phyloP scores from a whole-genome alignment of 2,113 vertebrate genomes.

The Saguinus imperator region DNA sequence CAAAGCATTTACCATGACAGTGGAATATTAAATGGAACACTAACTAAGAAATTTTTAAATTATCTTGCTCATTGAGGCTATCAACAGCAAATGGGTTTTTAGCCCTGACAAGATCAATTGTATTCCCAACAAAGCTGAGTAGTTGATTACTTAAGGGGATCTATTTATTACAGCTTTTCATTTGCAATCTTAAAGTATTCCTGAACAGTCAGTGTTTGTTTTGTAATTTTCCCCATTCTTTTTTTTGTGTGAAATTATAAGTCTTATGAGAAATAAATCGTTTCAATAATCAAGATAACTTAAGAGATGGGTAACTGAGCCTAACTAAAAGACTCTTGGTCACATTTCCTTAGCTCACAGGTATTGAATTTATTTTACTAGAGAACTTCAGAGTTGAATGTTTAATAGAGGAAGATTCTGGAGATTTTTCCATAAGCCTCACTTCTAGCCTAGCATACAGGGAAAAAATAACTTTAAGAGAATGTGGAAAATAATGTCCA shows the following conservation, averaged over 20 bases:
- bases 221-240: neutral
- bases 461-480: neutral
- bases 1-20: slow-evolving; percentile 51
- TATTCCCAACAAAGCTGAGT: neutral
- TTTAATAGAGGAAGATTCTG: neutral
- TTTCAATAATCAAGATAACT: neutral
- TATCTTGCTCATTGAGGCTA: slow-evolving; percentile 23
- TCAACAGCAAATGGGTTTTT: slow-evolving; percentile 6
- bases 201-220: neutral
- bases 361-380: neutral
- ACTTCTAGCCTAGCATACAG: neutral
- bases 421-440: neutral
- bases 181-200: neutral
- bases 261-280: neutral
- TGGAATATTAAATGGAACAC: slow-evolving; percentile 42
- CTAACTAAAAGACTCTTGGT: neutral
- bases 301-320: neutral
- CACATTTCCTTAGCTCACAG: rapidly evolving
- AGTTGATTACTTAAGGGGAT: neutral
- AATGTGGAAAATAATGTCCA: neutral
- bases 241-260: neutral
- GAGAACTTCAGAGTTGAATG: neutral
- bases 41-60: slow-evolving; percentile 67
- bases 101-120: slow-evolving; percentile 35
- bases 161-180: neutral